These are phyloP conservation scores for Poeciliopsis paucimaculata DNA, from an alignment of 2,797 vertebrate species.

Conservation along the genomic window DNA sequence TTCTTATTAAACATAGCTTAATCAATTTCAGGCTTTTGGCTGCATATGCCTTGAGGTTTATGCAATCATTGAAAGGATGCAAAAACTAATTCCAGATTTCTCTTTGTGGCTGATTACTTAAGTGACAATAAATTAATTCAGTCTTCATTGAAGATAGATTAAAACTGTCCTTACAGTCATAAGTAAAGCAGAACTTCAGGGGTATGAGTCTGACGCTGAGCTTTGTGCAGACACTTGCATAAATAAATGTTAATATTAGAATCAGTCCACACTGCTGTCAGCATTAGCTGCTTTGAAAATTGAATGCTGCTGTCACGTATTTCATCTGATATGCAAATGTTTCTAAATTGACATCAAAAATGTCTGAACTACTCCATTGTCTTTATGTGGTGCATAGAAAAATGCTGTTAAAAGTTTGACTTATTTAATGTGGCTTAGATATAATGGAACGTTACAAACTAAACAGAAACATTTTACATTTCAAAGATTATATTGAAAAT, in stretches of 20 bases:
- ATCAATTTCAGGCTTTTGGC: constrained; percentile 18
- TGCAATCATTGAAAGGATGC: constrained; percentile 19
- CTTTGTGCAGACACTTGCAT: constrained; percentile 20
- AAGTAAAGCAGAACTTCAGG: constrained; percentile 37
- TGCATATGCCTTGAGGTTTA: constrained; percentile 20
- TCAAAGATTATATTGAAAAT: constrained; percentile 27
- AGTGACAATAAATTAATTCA: constrained; percentile 35
- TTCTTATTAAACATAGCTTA: constrained; percentile 11
- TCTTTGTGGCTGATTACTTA: constrained; percentile 20
- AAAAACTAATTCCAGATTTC: constrained; percentile 30
- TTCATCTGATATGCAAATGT: constrained; percentile 63
- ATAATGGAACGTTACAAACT: constrained; percentile 15
- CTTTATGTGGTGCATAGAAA: constrained; percentile 10
- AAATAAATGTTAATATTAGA: constrained; percentile 59
- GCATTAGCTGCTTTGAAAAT: constrained; percentile 31
- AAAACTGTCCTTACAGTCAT: constrained; percentile 23
- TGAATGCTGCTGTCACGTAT: constrained; percentile 51
- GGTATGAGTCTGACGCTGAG: constrained; percentile 21
- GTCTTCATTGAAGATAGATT: constrained; percentile 25
- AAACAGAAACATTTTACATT: constrained; percentile 6
- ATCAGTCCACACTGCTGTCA: constrained; percentile 46
- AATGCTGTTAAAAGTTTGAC: constrained; percentile 24
- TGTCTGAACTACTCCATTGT: constrained; percentile 50
- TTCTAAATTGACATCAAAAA: constrained; percentile 44
- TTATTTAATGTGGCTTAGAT: constrained; percentile 29